Evolutionary conservation across 2,888 invertebrate genomes (phyloP).

Genomic region (Hoplodrina ambigua): DNA sequence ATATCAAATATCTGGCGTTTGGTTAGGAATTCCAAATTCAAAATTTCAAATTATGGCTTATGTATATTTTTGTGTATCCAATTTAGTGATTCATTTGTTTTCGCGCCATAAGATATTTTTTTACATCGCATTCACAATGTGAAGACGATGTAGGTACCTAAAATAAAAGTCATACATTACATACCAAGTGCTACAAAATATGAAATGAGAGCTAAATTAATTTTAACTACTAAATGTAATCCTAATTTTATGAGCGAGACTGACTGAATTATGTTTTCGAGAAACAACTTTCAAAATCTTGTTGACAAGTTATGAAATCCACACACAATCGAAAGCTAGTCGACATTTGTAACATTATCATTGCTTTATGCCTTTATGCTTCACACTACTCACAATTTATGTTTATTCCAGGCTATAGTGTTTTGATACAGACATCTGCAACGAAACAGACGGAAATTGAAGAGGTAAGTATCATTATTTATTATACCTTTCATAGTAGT

Average conservation of each 20-base stretch:
- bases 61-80: too few species aligned
- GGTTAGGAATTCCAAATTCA: too few species aligned
- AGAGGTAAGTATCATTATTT: constrained; percentile 34
- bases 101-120: too few species aligned
- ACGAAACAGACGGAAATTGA: constrained; percentile 45
- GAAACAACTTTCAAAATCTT: not conserved
- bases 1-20: too few species aligned
- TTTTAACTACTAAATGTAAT: not conserved
- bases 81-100: too few species aligned
- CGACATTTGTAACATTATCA: constrained; percentile 28
- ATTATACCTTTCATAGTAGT: constrained; percentile 21
- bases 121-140: too few species aligned
- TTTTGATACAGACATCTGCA: constrained; percentile 57
- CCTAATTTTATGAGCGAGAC: not conserved
- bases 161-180: too few species aligned
- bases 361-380: constrained; percentile 42
- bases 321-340: constrained; percentile 44
- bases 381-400: constrained; percentile 52
- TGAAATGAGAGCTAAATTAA: too few species aligned
- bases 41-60: too few species aligned
- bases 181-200: too few species aligned
- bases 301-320: constrained; percentile 29
- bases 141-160: too few species aligned
- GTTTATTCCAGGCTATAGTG: constrained; percentile 47
- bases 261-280: constrained; percentile 2